Base-by-base conservation (phyloP, 2,113 vertebrate genomes). In the Oceanites oceanicus region DNA sequence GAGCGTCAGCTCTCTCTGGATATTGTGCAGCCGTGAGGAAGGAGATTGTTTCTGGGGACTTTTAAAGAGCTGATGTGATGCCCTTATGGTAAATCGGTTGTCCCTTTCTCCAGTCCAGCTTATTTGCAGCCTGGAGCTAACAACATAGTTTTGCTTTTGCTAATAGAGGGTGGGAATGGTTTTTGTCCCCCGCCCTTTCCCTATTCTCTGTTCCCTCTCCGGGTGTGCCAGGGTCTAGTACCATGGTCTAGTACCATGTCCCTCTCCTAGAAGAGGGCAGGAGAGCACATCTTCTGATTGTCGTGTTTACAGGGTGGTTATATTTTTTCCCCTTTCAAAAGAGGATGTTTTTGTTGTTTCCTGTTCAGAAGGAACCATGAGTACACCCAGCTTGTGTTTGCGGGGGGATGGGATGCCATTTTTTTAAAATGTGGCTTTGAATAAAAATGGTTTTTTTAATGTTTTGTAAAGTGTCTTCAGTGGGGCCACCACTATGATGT, bases 391-490 rank as follows among this genome's bases (percentile, higher is more conserved):
- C 76, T 95, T 96, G 84, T 42, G 90, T 94, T 93, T 82, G 63
- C 67, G 52, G 50, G 71, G 66, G 49, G 40, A 27, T 71, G 89
- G n/a, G 52, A 56, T 92, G 53, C 61, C 27, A 88, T 95, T 97
- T 97, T 97, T 83, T 17, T 56, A 56, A 80, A 85, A 70, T 4
- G 21, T 55, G 77, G 72, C 73, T 96, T 96, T 70, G 34, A 92
- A 92, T 92, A 78, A 59, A 92, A 96, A 68, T 38, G 12, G 1
- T 0, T 2, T 83, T 96, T 90, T 91, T 45, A 67, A 40, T 94
- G 44, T 91, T 97, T 96, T 96, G 82, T 96, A 92, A 96, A 95
- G 38, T 82, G 55, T 79, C 87, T 93, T 90, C 75, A 61, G 32
- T 91, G 76, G 77, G 90, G 40, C 55, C 74, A 90, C 77, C 88